Evolutionary conservation across 2,888 invertebrate species (phyloP).

Genomic region (Abscondita cerata): DNA sequence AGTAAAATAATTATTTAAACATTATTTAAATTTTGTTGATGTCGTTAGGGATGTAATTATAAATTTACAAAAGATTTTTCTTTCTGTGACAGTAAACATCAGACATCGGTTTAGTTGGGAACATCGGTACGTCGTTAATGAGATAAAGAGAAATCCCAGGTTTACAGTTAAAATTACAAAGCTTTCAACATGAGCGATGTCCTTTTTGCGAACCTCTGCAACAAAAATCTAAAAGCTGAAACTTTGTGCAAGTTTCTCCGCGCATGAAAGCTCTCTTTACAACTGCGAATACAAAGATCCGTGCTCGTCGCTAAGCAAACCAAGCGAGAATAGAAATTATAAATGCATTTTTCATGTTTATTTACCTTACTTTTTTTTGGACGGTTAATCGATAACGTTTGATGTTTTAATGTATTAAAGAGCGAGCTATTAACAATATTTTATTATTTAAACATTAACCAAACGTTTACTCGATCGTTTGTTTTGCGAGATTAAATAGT

Average conservation of each 20-base stretch:
- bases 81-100: constrained; percentile 5
- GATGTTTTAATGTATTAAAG: constrained; percentile 29
- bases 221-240: constrained; percentile 34
- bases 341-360: constrained; percentile 36
- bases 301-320: constrained; percentile 28
- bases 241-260: constrained; percentile 31
- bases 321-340: constrained; percentile 35
- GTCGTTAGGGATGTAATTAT: neutral
- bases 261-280: constrained; percentile 30
- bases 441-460: constrained; percentile 19
- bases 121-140: constrained; percentile 28
- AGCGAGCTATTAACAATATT: constrained; percentile 21
- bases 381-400: constrained; percentile 25
- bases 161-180: constrained; percentile 26
- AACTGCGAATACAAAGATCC: constrained; percentile 31
- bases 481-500: constrained; percentile 20
- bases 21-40: no score
- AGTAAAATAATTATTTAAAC: no score
- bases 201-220: constrained; percentile 28
- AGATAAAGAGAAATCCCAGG: constrained; percentile 30
- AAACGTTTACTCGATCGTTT: constrained; percentile 18
- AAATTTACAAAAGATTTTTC: neutral
- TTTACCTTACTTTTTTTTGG: constrained; percentile 23
- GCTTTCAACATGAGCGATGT: constrained; percentile 30
- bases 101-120: constrained; percentile 10